Percentiles rank a stretch among this genome's conserved stretches.
phyloP scores from a whole-genome alignment of 30 jellyfish, hydroid and myxozoan genomes.

The Phacellophora camtschatica region DNA sequence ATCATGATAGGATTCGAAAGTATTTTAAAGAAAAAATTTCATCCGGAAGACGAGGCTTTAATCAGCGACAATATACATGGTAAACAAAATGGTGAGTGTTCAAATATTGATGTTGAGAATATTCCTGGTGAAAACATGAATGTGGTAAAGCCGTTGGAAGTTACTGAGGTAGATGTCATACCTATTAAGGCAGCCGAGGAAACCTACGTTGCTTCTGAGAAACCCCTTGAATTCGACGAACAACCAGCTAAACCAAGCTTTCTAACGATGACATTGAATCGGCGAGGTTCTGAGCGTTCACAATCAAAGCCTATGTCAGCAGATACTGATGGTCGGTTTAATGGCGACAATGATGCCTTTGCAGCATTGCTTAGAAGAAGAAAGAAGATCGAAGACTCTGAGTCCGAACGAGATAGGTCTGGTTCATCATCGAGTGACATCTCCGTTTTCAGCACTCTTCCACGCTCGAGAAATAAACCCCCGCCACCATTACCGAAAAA shows the following conservation, averaged over 20 bases:
- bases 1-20: slow-evolving; percentile 50
- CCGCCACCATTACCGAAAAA: slow-evolving; percentile 35
- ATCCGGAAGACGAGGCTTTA: not conserved
- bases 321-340: not conserved
- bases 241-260: not conserved
- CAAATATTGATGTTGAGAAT: not conserved
- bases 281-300: not conserved
- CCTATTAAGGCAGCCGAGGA: not conserved
- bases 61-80: not conserved
- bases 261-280: too few relatives aligned
- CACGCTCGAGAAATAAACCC: slow-evolving; percentile 35
- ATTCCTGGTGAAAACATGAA: not conserved
- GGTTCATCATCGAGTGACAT: slow-evolving; percentile 32
- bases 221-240: not conserved
- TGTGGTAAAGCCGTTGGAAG: not conserved
- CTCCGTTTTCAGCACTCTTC: slow-evolving; percentile 57
- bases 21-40: slow-evolving; percentile 35
- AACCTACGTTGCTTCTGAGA: not conserved
- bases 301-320: not conserved
- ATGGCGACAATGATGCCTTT: slow-evolving; percentile 21
- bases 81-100: not conserved
- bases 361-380: slow-evolving; percentile 34
- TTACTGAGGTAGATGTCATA: not conserved
- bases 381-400: slow-evolving; percentile 6
- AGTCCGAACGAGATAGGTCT: slow-evolving; percentile 34